Conservation (phyloP, 2,888 invertebrate species). For the Rotaria socialis region DNA sequence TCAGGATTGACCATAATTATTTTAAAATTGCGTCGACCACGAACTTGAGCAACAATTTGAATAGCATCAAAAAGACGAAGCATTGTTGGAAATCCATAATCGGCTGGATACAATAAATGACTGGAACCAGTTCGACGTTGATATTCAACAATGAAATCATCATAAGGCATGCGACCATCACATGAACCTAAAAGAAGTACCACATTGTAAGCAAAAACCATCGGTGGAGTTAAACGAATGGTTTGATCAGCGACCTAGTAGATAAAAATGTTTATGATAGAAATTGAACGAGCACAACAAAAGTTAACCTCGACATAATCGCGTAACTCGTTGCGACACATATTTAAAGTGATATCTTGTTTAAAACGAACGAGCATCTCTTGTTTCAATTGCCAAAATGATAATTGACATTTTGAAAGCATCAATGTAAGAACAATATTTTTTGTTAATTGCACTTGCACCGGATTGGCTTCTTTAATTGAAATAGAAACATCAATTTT, state of each 20-base stretch:
- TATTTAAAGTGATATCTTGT: neutral
- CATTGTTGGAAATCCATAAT: conserved; percentile 26
- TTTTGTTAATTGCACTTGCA: neutral
- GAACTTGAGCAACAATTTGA: conserved; percentile 23
- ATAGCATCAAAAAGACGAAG: neutral
- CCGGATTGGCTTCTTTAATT: neutral
- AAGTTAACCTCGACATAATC: conserved; percentile 1
- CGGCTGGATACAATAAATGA: conserved; percentile 24
- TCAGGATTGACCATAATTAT: neutral
- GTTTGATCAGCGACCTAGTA: conserved; percentile 1
- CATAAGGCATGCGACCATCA: conserved; percentile 11
- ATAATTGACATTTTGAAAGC: conserved; percentile 30
- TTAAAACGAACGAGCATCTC: neutral
- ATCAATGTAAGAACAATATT: neutral
- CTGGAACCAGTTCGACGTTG: conserved; percentile 6
- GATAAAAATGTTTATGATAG: neutral
- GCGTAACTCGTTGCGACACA: conserved; percentile 19
- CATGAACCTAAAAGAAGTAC: neutral
- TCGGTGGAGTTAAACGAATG: conserved; percentile 29
- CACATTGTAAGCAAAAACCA: conserved; percentile 7
- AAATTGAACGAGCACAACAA: neutral
- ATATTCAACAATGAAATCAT: conserved; percentile 32
- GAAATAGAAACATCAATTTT: neutral
- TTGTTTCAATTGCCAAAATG: conserved; percentile 32
- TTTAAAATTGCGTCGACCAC: neutral